Conservation (phyloP, 2,888 invertebrate species). For the Drosophila falleni region DNA sequence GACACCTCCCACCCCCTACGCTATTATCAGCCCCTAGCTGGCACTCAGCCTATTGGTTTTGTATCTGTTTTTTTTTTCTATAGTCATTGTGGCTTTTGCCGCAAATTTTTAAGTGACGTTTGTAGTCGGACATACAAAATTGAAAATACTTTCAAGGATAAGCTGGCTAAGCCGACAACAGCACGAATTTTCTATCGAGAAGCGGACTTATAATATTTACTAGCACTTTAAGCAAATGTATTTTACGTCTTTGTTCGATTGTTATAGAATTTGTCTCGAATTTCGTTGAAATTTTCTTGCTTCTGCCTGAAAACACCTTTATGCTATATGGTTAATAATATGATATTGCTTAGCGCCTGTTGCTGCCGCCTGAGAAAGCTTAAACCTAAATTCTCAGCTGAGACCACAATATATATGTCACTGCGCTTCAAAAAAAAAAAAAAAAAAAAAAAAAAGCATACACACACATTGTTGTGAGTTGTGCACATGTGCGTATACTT, state of each 20-base stretch:
- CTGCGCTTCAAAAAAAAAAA: conserved; percentile 21
- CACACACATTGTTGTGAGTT: conserved; percentile 6
- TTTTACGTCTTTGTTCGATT: neutral
- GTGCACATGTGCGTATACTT: conserved; percentile 26
- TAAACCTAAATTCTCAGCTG: conserved; percentile 45
- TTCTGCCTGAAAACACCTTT: conserved; percentile 23
- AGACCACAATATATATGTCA: conserved; percentile 42
- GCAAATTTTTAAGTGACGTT: conserved; percentile 54
- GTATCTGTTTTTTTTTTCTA: conserved; percentile 33
- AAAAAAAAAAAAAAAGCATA: neutral
- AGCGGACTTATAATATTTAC: conserved; percentile 18
- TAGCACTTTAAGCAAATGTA: neutral
- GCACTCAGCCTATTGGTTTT: conserved; percentile 43
- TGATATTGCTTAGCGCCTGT: conserved; percentile 33
- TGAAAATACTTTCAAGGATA: conserved; percentile 40
- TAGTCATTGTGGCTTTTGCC: conserved; percentile 40
- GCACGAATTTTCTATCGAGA: conserved; percentile 11
- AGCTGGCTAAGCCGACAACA: conserved; percentile 20
- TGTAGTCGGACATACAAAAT: conserved; percentile 49
- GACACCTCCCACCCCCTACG: neutral
- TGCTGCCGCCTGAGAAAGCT: conserved; percentile 27
- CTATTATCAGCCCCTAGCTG: conserved; percentile 17
- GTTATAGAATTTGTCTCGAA: neutral
- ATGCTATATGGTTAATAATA: conserved; percentile 17
- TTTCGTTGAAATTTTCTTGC: conserved; percentile 21